phyloP scores from a whole-genome alignment of 2,888 invertebrate species.

The Oscheius sp. region DNA sequence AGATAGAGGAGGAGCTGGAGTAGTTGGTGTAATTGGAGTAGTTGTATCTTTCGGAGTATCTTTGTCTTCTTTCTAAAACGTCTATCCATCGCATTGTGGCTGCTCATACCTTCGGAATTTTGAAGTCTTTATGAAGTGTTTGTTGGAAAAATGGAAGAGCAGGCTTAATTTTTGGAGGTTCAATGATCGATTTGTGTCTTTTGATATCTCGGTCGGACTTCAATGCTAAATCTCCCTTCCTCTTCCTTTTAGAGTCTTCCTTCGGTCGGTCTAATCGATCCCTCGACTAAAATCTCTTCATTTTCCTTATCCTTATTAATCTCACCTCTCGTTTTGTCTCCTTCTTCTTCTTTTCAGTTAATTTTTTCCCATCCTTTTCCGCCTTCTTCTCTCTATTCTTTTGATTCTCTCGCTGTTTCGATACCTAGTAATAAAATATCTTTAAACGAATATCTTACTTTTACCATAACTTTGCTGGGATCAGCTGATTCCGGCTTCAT shows the following conservation, averaged over 20 bases:
- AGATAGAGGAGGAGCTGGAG: conserved; percentile 7
- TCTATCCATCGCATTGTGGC: neutral
- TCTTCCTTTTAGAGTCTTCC: conserved; percentile 8
- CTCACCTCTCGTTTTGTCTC: too few species aligned
- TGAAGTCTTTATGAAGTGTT: conserved; percentile 38
- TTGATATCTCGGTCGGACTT: conserved; percentile 16
- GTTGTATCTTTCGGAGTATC: neutral
- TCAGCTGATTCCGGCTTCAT: neutral
- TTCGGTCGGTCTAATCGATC: neutral
- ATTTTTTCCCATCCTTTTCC: too few species aligned
- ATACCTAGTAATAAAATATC: conserved; percentile 12
- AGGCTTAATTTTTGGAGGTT: neutral
- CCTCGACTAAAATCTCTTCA: neutral
- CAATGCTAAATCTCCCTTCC: conserved; percentile 20
- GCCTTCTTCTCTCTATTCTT: too few species aligned
- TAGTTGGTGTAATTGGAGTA: conserved; percentile 16
- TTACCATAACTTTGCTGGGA: conserved; percentile 1
- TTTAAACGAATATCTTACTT: conserved; percentile 3
- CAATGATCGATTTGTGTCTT: neutral
- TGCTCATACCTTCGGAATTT: conserved; percentile 40
- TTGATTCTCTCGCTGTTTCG: conserved; percentile 25
- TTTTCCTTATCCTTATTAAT: too few species aligned
- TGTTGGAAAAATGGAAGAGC: conserved; percentile 20
- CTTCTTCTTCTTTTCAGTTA: neutral
- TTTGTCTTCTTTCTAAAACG: conserved; percentile 4